Evolutionary conservation across 2,888 invertebrate species (phyloP), one percentile per base, ranked within the genome.

Genomic region (Himalopsyche tibetana): DNA sequence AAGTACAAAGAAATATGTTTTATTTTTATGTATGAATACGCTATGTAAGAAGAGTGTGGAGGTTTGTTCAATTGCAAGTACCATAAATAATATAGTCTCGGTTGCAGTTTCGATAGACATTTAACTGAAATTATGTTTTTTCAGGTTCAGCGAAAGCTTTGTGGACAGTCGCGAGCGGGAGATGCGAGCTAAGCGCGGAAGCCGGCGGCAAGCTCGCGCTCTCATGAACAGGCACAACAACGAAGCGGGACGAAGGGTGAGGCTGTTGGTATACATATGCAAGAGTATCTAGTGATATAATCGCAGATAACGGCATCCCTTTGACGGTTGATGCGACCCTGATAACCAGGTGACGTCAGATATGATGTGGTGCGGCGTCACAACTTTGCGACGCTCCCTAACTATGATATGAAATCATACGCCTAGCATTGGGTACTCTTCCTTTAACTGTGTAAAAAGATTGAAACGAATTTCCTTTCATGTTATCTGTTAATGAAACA

Each of bases 161-260:
- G 97, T 99, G 88, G 99, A 99, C 92, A 95, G 98, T 85, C 94
- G 97, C 84, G 99, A 99, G 90, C 94, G 97, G 84, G 99, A 99
- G 91, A 95, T 96, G 87, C 96, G 96, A 90, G 96, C 95, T 90
- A 97, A 96, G 90, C 94, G 97, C 89, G 96, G 97, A 86, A 96
- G 97, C 88, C 94, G 95, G 86, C 97, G 97, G 89, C 96, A 96
- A 90, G 98, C 98, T 2, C 93, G 97, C 69, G 96, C 97, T 90
- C 94, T 99, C 89, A 99, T 99, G 98, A 99, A 99, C 93, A 93
- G 99, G 84, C 99, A 99, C 92, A 99, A 99, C 93, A 99, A 99
- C 92, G 99, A 99, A 91, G 99, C 99, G 56, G 99, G 99, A 15
- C 93, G 99, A 91, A 94, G 98, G 95, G 99, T 99, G 93, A 94